Evolutionary conservation across 2,888 invertebrate genomes (phyloP), one percentile per base, ranked within the genome.

Genomic region (Drosophila sordidapex): DNA sequence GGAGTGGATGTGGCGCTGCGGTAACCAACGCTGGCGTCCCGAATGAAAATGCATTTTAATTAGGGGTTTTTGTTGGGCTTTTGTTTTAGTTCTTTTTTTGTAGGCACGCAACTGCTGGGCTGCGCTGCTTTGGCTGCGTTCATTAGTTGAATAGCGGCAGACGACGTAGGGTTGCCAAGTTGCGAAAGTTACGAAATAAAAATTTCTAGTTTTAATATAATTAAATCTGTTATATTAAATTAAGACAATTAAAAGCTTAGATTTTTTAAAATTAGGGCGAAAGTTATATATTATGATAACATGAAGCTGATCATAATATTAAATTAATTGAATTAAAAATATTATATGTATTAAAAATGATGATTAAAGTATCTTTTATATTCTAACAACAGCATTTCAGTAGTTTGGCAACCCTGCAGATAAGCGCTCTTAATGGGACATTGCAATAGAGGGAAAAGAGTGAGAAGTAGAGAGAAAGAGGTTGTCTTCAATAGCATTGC

Each of bases 31-130:
- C 82, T 85, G 88, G 71, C 88, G 83, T 88, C 89, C 83, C 87
- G 87, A 90, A 90, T 89, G 83, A 91, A 91, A 91, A 90, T 91
- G 91, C 91, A 91, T 91, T 91, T 91, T 91, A 91, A 91, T 91
- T 91, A 91, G 91, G 90, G 87, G 89, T 89, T 91, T 91, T 91
- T 87, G 82, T 84, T 89, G 83, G 83, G 81, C 79, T 84, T 88
- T 82, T 87, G 86, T 87, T 84, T 87, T 83, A 76, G 76, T 84
- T 87, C 76, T 76, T 79, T 74, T 72, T 81, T 76, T 76, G 62
- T 69, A 15, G 36, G 54, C 63, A 46, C 60, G 54, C 56, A 70
- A 61, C 70, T 74, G 59, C 67, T 60, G 69, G 62, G 67, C 76
- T 70, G 81, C 68, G 67, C 51, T 74, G 69, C 67, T 72, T 68